A percentile compares a stretch with the other conserved stretches of the same genome.
phyloP scores from a whole-genome alignment of 1,140 invertebrate genomes.

The Nasonia vitripennis region DNA sequence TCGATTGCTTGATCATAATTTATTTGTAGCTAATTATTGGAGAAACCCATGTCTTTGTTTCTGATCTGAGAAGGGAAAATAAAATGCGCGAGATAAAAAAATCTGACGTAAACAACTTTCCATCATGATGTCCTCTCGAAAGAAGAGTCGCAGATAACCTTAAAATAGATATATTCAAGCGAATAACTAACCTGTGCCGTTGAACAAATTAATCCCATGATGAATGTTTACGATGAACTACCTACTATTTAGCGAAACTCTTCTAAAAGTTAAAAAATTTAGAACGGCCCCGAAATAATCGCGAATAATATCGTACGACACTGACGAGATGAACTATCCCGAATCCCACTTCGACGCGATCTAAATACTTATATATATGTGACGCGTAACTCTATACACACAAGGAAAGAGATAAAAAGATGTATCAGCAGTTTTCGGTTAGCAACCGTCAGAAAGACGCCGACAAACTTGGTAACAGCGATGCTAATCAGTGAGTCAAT shows the following conservation, averaged over 20 bases:
- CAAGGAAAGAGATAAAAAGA: no score
- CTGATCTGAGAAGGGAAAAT: not conserved
- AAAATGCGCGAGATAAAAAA: slow-evolving; percentile 14
- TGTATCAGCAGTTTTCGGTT: no score
- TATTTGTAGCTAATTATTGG: not conserved
- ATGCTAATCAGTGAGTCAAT: no score
- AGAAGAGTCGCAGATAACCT: slow-evolving; percentile 45
- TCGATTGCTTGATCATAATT: not conserved
- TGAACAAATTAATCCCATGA: slow-evolving; percentile 70
- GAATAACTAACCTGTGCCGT: slow-evolving; percentile 66
- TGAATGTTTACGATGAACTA: not conserved
- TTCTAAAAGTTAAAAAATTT: not conserved
- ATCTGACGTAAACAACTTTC: slow-evolving; percentile 47
- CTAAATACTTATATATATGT: no score
- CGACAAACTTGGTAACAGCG: no score
- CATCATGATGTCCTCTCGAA: slow-evolving; percentile 34
- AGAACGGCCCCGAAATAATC: no score
- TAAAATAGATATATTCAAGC: not conserved
- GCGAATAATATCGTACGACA: no score
- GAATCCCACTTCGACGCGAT: not conserved
- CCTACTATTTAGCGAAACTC: not conserved
- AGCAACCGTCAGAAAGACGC: no score
- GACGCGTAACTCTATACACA: no score
- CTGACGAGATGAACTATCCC: no score
- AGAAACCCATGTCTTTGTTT: not conserved